Evolutionary conservation across 1,140 invertebrate species (phyloP), one percentile per base, ranked within the genome.

Genomic region (Brachionus rubens): DNA sequence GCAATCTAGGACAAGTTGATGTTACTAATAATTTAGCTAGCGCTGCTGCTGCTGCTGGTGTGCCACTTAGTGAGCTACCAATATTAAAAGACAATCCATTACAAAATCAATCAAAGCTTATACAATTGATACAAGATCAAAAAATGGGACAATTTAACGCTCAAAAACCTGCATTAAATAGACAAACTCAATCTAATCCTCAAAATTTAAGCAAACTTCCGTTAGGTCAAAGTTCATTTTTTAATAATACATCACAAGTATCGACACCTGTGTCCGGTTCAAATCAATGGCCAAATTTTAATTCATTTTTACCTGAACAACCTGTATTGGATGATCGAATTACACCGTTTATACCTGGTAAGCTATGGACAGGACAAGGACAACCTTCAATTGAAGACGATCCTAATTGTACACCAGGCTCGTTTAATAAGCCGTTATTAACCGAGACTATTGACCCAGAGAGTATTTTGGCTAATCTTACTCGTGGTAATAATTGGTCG

Each of bases 321-420:
- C 59, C 68, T 40, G 28, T 19, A 33, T 28, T 72, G 14, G 68
- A 72, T 46, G 68, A 72, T 28, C 46, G 68, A 9, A 72, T 72
- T 4, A 72, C 72, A 12, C 72, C 72, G 24, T 75, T 75, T 24
- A 33, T 75, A 41, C 72, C 72, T 16, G 72, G 72, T 14, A 54
- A 75, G 40, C 36, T 28, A 16, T 75, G 72, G 72, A 40, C 48
- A 19, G 47, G 70, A 21, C 48, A 54, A 26, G 48, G 72, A 1
- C 33, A 41, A 28, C 19, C 48, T n/a, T 41, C 16, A 4, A 54
- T 56, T 7, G 72, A 75, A 16, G 72, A 75, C 30, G 72, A 75
- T 41, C 72, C 72, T 2, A 54, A 75, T 46, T 54, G 48, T 41
- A 75, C 72, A 41, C 72, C 72, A 43, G 48, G 72, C 16, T 75